phyloP scores from a whole-genome alignment of 2,888 invertebrate species.

The Andrena haemorrhoa region DNA sequence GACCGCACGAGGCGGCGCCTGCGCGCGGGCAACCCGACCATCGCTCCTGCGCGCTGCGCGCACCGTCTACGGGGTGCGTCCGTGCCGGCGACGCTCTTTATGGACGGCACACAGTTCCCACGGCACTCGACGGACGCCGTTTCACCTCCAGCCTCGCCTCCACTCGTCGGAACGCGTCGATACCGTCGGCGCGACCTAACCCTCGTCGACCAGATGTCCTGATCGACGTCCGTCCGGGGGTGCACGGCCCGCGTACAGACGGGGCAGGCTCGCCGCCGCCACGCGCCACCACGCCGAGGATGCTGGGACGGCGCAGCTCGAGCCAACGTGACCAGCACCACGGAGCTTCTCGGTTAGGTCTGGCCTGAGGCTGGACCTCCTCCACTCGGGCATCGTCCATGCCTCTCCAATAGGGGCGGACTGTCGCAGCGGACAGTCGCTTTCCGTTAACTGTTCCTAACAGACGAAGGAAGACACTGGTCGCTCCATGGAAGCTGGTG shows the following conservation, averaged over 20 bases:
- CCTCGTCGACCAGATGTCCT: background rate
- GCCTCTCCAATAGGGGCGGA: background rate
- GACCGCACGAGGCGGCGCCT: constrained; percentile 56
- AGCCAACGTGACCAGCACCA: constrained; percentile 33
- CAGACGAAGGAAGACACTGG: too few relatives aligned
- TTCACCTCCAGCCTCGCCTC: constrained; percentile 30
- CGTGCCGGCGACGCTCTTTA: constrained; percentile 67
- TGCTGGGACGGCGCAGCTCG: constrained; percentile 26
- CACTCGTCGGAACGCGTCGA: constrained; percentile 24
- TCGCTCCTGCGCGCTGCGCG: constrained; percentile 64
- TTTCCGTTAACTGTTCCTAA: too few relatives aligned
- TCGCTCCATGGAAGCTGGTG: background rate
- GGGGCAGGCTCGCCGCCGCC: background rate
- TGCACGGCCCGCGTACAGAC: background rate
- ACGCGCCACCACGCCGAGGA: constrained; percentile 17
- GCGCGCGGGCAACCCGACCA: constrained; percentile 33
- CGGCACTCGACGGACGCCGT: constrained; percentile 53
- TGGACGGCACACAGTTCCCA: constrained; percentile 60
- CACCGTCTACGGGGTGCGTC: constrained; percentile 71
- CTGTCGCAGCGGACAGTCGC: too few relatives aligned
- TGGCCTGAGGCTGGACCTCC: background rate
- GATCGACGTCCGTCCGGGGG: constrained; percentile 4
- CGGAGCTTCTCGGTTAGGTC: background rate
- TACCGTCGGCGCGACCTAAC: constrained; percentile 14
- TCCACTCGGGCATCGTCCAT: background rate